Conservation (phyloP, 1,140 invertebrate species). For the Pemphigus obesinymphae region DNA sequence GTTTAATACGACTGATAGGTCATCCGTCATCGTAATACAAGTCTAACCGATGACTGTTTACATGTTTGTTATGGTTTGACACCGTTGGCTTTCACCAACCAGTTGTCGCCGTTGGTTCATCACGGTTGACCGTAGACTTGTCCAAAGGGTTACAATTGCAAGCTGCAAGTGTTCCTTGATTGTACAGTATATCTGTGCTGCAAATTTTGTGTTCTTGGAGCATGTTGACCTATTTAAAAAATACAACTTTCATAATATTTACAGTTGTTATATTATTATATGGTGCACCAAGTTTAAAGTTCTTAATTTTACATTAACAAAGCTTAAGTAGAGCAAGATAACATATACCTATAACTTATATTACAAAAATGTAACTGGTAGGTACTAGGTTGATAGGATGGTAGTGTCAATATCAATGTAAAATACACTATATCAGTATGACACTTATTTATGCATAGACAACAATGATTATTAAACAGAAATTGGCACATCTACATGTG, state of each 20-base stretch:
- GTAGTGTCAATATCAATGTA: no score
- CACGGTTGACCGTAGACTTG: background rate
- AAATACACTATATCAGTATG: no score
- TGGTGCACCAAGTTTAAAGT: background rate
- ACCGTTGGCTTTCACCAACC: background rate
- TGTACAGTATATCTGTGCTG: background rate
- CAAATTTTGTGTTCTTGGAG: background rate
- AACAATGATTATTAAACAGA: background rate
- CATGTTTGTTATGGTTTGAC: background rate
- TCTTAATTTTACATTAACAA: background rate
- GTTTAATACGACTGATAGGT: no score
- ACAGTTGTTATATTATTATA: no score
- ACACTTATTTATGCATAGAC: background rate
- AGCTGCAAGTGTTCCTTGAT: background rate
- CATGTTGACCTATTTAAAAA: conserved; percentile 26
- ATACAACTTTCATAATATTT: background rate
- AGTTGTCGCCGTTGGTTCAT: background rate
- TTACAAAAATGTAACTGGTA: background rate
- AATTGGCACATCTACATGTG: background rate
- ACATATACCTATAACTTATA: background rate
- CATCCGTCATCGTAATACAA: no score
- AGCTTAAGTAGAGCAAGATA: background rate
- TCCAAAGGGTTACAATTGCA: background rate
- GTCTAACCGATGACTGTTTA: background rate
- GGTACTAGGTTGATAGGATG: background rate